phyloP scores from a whole-genome alignment of 2,888 invertebrate genomes.

The Mantis religiosa region DNA sequence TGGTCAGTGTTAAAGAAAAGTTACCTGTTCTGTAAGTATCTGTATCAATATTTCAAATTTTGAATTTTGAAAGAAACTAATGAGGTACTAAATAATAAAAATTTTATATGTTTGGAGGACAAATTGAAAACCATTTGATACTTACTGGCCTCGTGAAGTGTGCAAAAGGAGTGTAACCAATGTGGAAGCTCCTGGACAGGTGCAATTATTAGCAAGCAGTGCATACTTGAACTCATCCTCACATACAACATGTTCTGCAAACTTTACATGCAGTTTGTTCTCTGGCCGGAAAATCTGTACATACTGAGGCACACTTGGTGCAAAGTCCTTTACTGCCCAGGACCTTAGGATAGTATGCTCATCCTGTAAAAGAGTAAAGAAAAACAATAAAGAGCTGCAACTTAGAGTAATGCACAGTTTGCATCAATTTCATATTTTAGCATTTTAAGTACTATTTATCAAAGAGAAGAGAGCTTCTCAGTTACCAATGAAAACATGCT shows the following conservation, averaged over 20 bases:
- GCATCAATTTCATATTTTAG: no score
- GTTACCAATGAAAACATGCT: neutral
- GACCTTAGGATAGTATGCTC: slow-evolving; percentile 77
- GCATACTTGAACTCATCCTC: slow-evolving; percentile 99
- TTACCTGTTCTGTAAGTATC: no score
- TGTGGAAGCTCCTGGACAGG: slow-evolving; percentile 95
- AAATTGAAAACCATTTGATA: slow-evolving; percentile 36
- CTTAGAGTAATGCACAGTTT: no score
- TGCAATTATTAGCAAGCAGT: slow-evolving; percentile 94
- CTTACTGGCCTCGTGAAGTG: slow-evolving; percentile 97
- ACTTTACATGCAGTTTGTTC: slow-evolving; percentile 97
- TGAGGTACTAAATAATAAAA: neutral
- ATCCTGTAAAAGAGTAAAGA: slow-evolving; percentile 48
- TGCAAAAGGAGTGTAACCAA: slow-evolving; percentile 92
- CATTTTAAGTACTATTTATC: neutral
- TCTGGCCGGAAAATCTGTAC: slow-evolving; percentile 98
- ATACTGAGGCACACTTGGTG: slow-evolving; percentile 93
- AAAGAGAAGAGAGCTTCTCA: neutral
- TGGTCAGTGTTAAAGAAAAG: no score
- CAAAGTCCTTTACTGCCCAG: slow-evolving; percentile 98
- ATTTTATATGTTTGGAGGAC: neutral
- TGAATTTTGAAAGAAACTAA: neutral
- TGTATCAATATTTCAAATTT: no score
- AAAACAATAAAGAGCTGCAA: no score
- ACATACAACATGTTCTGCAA: slow-evolving; percentile 97